phyloP scores from a whole-genome alignment of 2,113 vertebrate genomes.

The Pristiophorus japonicus region DNA sequence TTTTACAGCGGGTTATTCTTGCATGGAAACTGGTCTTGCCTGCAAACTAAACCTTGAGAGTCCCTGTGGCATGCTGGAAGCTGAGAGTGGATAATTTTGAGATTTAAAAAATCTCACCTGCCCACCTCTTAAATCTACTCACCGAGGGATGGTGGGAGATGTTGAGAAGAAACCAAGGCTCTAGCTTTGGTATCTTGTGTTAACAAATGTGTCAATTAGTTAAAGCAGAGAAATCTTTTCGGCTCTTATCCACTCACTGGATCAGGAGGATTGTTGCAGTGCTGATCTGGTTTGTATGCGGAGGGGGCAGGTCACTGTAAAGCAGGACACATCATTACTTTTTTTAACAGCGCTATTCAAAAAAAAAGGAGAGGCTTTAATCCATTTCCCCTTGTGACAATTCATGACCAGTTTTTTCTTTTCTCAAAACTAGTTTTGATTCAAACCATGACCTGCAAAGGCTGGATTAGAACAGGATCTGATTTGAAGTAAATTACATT shows the following conservation, averaged over 20 bases:
- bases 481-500: neutral
- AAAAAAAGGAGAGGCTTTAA: neutral
- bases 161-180: neutral
- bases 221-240: neutral
- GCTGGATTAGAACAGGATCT: neutral
- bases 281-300: neutral
- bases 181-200: neutral
- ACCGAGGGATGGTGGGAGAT: neutral
- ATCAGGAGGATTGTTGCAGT: neutral
- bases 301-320: neutral
- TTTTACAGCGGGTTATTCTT: neutral
- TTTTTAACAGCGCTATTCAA: neutral
- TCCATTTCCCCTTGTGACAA: neutral
- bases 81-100: neutral
- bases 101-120: neutral
- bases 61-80: neutral
- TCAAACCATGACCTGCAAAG: neutral
- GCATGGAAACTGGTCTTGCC: neutral
- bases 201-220: neutral
- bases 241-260: neutral
- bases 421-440: neutral
- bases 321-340: neutral
- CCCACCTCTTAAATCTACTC: neutral
- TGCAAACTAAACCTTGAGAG: neutral
- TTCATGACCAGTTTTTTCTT: neutral